Conservation (phyloP, 2,888 invertebrate species). For the Acleris holmiana region DNA sequence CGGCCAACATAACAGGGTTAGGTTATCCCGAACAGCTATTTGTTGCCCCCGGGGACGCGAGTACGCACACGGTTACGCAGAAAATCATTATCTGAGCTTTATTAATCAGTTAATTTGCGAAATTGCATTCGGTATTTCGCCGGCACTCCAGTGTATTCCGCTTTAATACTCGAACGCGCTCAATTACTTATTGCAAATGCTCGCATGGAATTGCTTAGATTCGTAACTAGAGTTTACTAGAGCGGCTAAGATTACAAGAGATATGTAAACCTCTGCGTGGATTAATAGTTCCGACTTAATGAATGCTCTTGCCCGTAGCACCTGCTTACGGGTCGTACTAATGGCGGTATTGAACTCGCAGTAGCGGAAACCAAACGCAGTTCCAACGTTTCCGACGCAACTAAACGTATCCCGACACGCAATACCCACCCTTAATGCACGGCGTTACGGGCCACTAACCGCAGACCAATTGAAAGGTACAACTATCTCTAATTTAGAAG, state of each 20-base stretch:
- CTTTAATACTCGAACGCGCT: slow-evolving; percentile 52
- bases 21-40: slow-evolving; percentile 22
- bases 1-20: slow-evolving; percentile 28
- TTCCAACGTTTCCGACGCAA: slow-evolving; percentile 55
- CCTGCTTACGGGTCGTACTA: slow-evolving; percentile 44
- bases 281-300: slow-evolving; percentile 51
- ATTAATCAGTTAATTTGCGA: slow-evolving; percentile 54
- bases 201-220: slow-evolving; percentile 30
- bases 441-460: slow-evolving; percentile 17
- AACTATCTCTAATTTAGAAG: slow-evolving; percentile 43
- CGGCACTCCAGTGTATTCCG: slow-evolving; percentile 45
- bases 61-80: slow-evolving; percentile 15
- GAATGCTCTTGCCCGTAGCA: slow-evolving; percentile 43
- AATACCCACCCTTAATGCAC: slow-evolving; percentile 47
- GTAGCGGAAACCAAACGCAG: slow-evolving; percentile 66
- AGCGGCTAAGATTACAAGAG: slow-evolving; percentile 29
- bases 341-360: slow-evolving; percentile 67
- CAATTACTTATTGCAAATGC: slow-evolving; percentile 51
- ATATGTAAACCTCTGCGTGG: slow-evolving; percentile 46
- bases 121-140: slow-evolving; percentile 53
- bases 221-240: slow-evolving; percentile 7
- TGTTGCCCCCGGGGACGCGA: slow-evolving; percentile 20
- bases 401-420: slow-evolving; percentile 43
- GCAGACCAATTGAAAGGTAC: slow-evolving; percentile 31
- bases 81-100: slow-evolving; percentile 33